These are phyloP conservation scores for cattle (Bos taurus) DNA, from an alignment of 2,113 vertebrate genomes.

Conservation along the genomic window DNA sequence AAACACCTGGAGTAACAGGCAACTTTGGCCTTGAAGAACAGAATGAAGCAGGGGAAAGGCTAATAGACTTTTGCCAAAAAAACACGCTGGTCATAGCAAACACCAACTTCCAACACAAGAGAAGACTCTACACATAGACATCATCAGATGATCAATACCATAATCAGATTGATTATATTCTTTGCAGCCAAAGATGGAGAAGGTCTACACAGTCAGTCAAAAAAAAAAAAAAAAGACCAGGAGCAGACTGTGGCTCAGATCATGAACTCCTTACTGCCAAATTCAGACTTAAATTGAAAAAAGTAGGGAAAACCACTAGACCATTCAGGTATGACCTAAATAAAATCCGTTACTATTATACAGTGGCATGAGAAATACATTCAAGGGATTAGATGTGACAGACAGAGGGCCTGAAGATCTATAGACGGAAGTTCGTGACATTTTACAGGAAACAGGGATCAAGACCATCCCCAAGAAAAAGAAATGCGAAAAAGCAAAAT, in stretches of 20 bases:
- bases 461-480: not conserved
- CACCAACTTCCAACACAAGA: not conserved
- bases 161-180: not conserved
- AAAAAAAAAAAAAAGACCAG: not conserved
- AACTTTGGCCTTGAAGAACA: not conserved
- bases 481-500: not conserved
- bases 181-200: not conserved
- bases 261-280: not conserved
- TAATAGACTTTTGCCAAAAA: not conserved
- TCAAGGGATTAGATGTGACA: not conserved
- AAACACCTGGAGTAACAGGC: not conserved
- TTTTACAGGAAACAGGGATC: not conserved
- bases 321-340: not conserved
- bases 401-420: not conserved
- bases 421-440: rapidly evolving
- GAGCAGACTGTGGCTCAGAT: not conserved
- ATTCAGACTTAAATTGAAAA: not conserved
- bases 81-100: not conserved
- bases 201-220: not conserved
- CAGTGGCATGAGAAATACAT: not conserved
- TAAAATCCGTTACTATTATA: not conserved
- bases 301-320: not conserved
- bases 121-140: not conserved
- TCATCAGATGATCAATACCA: not conserved
- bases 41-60: not conserved